A percentile compares a stretch with the other conserved stretches of the same genome.
phyloP scores from a whole-genome alignment of 2,888 invertebrate genomes.

The Bombylius major region DNA sequence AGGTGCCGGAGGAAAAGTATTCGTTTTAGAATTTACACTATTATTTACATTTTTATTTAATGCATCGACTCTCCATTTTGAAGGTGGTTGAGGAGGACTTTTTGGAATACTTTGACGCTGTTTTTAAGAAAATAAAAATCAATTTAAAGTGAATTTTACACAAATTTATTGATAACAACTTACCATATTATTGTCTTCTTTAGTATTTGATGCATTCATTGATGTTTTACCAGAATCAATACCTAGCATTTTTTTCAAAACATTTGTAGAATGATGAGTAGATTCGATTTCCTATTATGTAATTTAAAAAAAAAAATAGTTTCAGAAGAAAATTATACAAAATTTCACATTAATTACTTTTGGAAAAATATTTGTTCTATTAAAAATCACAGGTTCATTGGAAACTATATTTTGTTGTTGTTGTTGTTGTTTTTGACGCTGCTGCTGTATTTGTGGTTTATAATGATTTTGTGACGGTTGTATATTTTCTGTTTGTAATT shows the following conservation, averaged over 20 bases:
- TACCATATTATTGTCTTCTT: not conserved
- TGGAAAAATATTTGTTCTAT: too few species aligned
- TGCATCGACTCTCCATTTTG: slow-evolving; percentile 9
- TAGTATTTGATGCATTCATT: not conserved
- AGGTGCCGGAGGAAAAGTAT: too few species aligned
- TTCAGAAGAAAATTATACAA: not conserved
- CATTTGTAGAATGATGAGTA: not conserved
- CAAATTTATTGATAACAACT: too few species aligned
- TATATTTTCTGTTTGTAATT: too few species aligned
- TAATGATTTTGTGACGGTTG: too few species aligned
- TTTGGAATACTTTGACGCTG: not conserved
- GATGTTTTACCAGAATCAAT: not conserved
- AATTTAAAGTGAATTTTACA: too few species aligned
- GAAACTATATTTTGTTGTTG: too few species aligned
- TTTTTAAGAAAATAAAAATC: too few species aligned
- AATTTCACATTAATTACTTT: not conserved
- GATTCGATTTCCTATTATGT: not conserved
- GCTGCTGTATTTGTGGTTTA: too few species aligned
- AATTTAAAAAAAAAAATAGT: not conserved
- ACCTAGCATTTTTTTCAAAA: not conserved
- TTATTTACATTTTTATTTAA: not conserved
- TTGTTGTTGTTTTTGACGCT: too few species aligned
- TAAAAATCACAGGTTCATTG: too few species aligned
- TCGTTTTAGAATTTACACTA: too few species aligned
- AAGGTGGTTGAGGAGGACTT: slow-evolving; percentile 12